Evolutionary conservation across 1,140 invertebrate genomes (phyloP), one percentile per base, ranked within the genome.

Genomic region (Lordiphosa collinella): DNA sequence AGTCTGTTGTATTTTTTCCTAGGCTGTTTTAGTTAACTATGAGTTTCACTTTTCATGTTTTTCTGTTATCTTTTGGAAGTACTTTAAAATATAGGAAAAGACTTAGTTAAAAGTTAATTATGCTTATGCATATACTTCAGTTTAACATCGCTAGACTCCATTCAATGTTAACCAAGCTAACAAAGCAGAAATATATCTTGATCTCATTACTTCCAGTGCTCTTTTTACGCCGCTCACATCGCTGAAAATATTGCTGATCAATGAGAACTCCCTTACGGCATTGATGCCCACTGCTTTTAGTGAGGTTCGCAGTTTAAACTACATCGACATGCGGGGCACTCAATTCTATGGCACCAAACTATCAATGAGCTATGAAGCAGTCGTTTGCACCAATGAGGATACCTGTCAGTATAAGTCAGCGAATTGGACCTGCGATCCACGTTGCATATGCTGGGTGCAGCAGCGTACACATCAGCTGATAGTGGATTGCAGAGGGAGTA

Each of bases 401-500:
- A 37, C 53, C 10, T 84, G 78, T 16, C 79, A 84, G 47, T 84
- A 84, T 38, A 84, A 89, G 56, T 29, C 38, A 59, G 18, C 63
- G 22, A 44, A 63, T 1, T 84, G 78, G 78, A 44, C 60, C 2
- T 92, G 92, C 68, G 90, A 92, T 3, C 16, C 74, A 0, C 35
- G 59, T 0, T 93, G 92, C 60, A 57, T 47, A 0, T 93, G 92
- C 62, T 80, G 64, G 55, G 71, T 88, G 4, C 84, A 90, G 47
- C 88, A 89, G 3, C 48, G 67, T 4, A 88, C 91, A 8, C 49
- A 52, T 4, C 68, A 88, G 2, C 75, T 90, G 8, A 59, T 91
- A 7, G 71, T 93, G 0, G 87, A 93, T 55, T 93, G 93, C 52
- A 88, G 90, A 0, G 66, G 89, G 8, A 72, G 49, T 29, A 74